Base-by-base conservation (phyloP, 2,888 invertebrate genomes). In the Schizaphis graminum region DNA sequence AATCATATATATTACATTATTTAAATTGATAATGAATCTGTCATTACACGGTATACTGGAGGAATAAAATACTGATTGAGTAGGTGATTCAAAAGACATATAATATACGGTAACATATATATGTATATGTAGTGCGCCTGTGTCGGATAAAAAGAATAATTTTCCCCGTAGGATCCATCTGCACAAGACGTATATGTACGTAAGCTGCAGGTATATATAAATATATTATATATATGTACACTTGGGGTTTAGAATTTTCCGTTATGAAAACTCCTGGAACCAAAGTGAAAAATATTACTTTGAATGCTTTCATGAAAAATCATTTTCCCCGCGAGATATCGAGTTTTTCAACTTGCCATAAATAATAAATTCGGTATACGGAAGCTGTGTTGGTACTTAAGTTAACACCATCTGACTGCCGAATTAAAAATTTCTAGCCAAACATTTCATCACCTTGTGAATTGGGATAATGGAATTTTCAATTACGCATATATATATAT, bases 141-240 rank as follows among this genome's bases (percentile, higher is more conserved):
- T 49, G 49, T 77, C 90, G 90, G 90, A 91, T 91, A 47, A 91
- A 77, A 90, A 47, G 47, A 91, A 67, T 91, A 49, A 67, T 77
- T 77, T 67, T 35, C 35, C 90, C 67, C 49, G 90, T 24, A 91
- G 67, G 67, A 91, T 67, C 49, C 89, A 56, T 89, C 56, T 56
- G 86, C 47, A 86, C 47, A 28, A 86, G 28, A 57, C 41, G 56
- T 56, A 57, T 56, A 41, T 56, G 89, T 57, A 41, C 47, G 56
- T 53, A 53, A 53, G 53, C 35, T 53, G 57, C 57, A 61, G 86
- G 86, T 47, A 47, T 86, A 47, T 86, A 86, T 86, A 47, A 86
- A 47, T 86, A 86, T 44, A 49, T 49, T 87, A 49, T 88, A 24
- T 49, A 47, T 53, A 49, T 24, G 53, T 26, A 53, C 84, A 24